Evolutionary conservation across 2,888 invertebrate species (phyloP), one percentile per base, ranked within the genome.

Genomic region (Acrobasis repandana): DNA sequence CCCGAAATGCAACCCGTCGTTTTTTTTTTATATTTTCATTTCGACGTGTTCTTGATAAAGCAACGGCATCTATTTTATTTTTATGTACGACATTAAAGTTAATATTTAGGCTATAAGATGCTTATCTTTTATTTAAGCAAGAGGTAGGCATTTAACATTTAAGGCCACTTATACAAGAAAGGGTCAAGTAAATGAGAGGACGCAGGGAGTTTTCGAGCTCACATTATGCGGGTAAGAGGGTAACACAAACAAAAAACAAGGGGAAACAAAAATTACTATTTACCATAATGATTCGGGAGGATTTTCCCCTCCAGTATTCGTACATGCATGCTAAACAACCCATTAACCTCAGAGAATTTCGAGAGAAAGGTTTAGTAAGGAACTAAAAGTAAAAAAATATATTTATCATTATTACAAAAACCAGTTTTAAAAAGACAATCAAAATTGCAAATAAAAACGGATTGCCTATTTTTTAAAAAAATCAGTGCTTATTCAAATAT

Each of bases 181-280:
- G 18, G 47, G 46, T 57, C 61, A 59, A 58, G 59, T 61, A 61
- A 65, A 57, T 61, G 63, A 60, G 8, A 54, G 18, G 38, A 38
- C 54, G 38, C 10, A 18, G 52, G 33, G 15, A 38, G 10, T 20
- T n/a, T 38, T 38, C 16, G 11, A 50, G 50, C 43, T 43, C 43
- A 28, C 14, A 54, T 54, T 54, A 43, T 38, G 18, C 14, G 54
- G 38, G 54, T 54, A 38, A 20, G 36, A 52, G 52, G 52, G 50
- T 33, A 33, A 28, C 18, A 11, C 20, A 38, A 38, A 54, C 54
- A 20, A 54, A 54, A 50, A 38, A 38, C 6, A 8, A 14, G 38
- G 20, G 38, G 16, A 18, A 54, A 36, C n/a, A 36, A 36, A 16
- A 16, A 36, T 54, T 36, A 14, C 15, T 34, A 9, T 14, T 49